phyloP scores from a whole-genome alignment of 2,797 vertebrate species.

The Argya squamiceps region DNA sequence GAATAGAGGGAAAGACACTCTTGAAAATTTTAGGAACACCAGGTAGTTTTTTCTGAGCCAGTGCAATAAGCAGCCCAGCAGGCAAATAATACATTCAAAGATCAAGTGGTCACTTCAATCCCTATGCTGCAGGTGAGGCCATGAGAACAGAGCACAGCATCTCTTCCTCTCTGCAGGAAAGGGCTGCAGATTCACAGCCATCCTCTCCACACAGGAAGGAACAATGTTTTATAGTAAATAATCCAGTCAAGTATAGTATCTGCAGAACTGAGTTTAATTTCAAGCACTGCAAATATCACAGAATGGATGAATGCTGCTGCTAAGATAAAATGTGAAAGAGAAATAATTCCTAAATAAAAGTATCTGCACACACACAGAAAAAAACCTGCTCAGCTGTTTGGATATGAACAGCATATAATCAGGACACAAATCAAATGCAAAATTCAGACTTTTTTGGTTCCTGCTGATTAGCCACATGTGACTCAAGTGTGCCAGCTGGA shows the following conservation, averaged over 20 bases:
- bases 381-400: not conserved
- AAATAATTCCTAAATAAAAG: not conserved
- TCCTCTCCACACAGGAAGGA: not conserved
- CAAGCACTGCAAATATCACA: not conserved
- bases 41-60: not conserved
- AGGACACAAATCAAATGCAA: not conserved
- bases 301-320: not conserved
- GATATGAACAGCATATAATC: not conserved
- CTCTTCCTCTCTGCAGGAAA: not conserved
- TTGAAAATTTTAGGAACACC: not conserved
- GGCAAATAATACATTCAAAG: not conserved
- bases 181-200: not conserved
- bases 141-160: fast-evolving
- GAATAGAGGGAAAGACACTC: not conserved
- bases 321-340: not conserved
- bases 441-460: not conserved
- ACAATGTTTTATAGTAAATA: not conserved
- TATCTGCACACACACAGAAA: not conserved
- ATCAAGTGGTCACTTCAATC: not conserved
- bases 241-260: not conserved
- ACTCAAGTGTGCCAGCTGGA: not conserved
- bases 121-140: not conserved
- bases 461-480: not conserved
- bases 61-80: not conserved
- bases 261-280: not conserved